Base-by-base conservation (phyloP, 2,797 vertebrate genomes). In the Knipowitschia caucasica region DNA sequence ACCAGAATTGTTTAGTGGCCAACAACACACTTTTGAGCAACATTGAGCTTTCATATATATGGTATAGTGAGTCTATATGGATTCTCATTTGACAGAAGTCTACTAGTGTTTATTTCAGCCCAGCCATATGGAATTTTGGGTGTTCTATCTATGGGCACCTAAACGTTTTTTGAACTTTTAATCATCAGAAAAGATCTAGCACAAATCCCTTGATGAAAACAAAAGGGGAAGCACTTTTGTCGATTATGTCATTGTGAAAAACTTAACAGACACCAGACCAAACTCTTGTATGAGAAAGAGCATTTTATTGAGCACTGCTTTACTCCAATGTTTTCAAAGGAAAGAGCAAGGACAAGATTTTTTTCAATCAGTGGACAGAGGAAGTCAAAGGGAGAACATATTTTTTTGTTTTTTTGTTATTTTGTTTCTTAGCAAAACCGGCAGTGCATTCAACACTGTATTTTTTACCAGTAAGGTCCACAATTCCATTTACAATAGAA, bases 281-380 rank as follows among this genome's bases (percentile, higher is more conserved):
- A 18, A 42, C 39, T 7, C 6, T 24, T 42, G 5, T 49, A 18
- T 79, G 81, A 84, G 77, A 84, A 84, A 84, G 71, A 80, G 56
- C 55, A 46, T 77, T 81, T 87, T 82, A 85, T 85, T 87, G 56
- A 80, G 71, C 68, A 75, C 63, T 78, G 64, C 75, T 94, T 95
- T 94, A 93, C 94, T 95, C 90, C 92, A 95, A 92, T 92, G 89
- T 94, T 93, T 92, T 93, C 90, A 93, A 93, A 93, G 80, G 75
- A 94, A 91, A 92, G 91, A 94, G 92, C 90, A 91, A 93, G 92
- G 93, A 80, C 87, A 92, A 69, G 71, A 62, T 72, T 75, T 91
- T 91, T 91, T 39, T 39, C 90, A 92, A 89, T 92, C 90, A 90
- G 90, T 89, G 91, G 92, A 93, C 88, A 93, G 85, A 92, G 91